Evolutionary conservation across 2,888 invertebrate genomes (phyloP).

Genomic region (Desoria tigrina): DNA sequence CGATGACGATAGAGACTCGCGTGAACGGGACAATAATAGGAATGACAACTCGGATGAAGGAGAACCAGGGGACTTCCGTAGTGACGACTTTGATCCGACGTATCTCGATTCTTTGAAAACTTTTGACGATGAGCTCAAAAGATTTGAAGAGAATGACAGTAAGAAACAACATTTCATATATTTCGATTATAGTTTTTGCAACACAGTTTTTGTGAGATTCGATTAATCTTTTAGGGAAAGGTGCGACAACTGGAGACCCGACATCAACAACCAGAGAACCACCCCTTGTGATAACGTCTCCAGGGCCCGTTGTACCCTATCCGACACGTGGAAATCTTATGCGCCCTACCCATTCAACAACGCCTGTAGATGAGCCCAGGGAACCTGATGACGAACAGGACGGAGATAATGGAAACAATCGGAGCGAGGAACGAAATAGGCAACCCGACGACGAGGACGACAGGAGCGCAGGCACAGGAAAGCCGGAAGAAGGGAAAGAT

Average conservation of each 20-base stretch:
- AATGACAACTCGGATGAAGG: neutral
- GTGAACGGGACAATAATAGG: neutral
- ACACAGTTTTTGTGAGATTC: too few relatives aligned
- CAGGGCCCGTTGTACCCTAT: slow-evolving; percentile 18
- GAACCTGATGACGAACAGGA: neutral
- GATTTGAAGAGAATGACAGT: slow-evolving; percentile 25
- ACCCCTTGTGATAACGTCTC: slow-evolving; percentile 30
- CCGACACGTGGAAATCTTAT: neutral
- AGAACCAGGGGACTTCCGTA: neutral
- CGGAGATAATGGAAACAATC: too few relatives aligned
- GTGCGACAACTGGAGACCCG: slow-evolving; percentile 15
- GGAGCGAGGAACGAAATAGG: neutral
- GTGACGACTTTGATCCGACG: slow-evolving; percentile 15
- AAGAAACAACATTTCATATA: neutral
- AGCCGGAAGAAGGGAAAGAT: neutral
- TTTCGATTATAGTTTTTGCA: neutral
- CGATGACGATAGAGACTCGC: neutral
- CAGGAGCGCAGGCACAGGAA: too few relatives aligned
- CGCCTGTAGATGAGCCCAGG: neutral
- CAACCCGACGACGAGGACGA: neutral
- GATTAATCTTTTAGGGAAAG: too few relatives aligned
- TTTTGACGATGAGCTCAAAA: slow-evolving; percentile 36
- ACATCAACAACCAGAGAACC: slow-evolving; percentile 2
- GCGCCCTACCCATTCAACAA: neutral
- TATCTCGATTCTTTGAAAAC: slow-evolving; percentile 28